A percentile compares a stretch with the other conserved stretches of the same genome.
These are phyloP conservation scores for Sinelater perroti DNA, from an alignment of 2,888 invertebrate species.

Conservation along the genomic window DNA sequence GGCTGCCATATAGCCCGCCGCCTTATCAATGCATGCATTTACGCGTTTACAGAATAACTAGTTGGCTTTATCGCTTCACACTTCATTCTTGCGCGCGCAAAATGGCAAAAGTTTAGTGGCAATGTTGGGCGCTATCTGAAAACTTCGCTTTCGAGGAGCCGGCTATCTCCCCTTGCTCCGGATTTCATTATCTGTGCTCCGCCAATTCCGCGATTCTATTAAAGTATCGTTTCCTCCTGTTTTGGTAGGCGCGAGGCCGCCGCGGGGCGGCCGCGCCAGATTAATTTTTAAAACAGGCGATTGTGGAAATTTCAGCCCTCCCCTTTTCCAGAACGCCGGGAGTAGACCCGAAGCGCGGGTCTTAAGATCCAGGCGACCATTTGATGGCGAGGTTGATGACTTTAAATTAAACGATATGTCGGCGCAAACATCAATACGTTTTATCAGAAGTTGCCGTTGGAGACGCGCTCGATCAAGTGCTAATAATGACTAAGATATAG, in stretches of 20 bases:
- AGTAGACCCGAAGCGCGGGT: not conserved
- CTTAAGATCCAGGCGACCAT: too few relatives aligned
- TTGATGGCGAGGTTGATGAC: slow-evolving; percentile 22
- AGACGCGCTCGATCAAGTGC: slow-evolving; percentile 45
- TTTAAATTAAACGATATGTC: slow-evolving; percentile 35
- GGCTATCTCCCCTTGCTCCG: slow-evolving; percentile 31
- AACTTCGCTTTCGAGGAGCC: slow-evolving; percentile 41
- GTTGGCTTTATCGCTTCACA: slow-evolving; percentile 59
- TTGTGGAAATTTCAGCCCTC: too few relatives aligned
- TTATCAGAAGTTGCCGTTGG: slow-evolving; percentile 46
- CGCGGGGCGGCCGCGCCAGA: too few relatives aligned
- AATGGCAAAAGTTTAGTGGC: slow-evolving; percentile 56
- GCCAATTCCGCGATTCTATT: slow-evolving; percentile 46
- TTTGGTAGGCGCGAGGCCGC: slow-evolving; percentile 27
- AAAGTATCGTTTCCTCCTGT: slow-evolving; percentile 46
- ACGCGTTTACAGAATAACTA: slow-evolving; percentile 49
- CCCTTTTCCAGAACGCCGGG: too few relatives aligned
- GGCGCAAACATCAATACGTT: slow-evolving; percentile 43
- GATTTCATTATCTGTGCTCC: slow-evolving; percentile 48
- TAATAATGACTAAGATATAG: slow-evolving; percentile 46
- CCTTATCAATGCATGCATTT: slow-evolving; percentile 28
- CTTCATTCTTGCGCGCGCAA: slow-evolving; percentile 57
- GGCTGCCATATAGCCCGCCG: slow-evolving; percentile 23
- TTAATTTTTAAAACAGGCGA: too few relatives aligned
- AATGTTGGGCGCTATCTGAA: slow-evolving; percentile 43